phyloP scores from a whole-genome alignment of 2,797 vertebrate species.

The Yasuhikotakia modesta region DNA sequence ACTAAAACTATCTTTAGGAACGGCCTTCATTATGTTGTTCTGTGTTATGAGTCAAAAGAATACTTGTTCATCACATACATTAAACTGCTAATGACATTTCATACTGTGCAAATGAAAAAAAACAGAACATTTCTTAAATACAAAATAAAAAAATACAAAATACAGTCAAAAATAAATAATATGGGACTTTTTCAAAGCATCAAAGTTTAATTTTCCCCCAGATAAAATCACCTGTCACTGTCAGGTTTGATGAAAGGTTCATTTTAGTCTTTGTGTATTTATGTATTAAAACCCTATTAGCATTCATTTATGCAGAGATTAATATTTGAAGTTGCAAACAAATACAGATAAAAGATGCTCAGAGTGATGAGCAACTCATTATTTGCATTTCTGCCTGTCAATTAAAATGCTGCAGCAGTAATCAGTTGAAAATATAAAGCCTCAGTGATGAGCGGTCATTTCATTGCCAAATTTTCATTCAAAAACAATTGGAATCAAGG shows the following conservation, averaged over 20 bases:
- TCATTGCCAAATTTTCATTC: slow-evolving; percentile 19
- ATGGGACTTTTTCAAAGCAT: no score
- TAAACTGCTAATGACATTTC: no score
- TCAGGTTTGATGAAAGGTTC: not conserved
- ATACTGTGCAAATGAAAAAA: no score
- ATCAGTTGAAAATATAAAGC: slow-evolving; percentile 65
- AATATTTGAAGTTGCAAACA: slow-evolving; percentile 15
- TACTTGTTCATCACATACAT: not conserved
- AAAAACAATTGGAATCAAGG: not conserved
- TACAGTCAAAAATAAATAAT: no score
- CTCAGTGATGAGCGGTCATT: slow-evolving; percentile 55
- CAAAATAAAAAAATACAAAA: no score
- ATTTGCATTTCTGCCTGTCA: slow-evolving; percentile 37
- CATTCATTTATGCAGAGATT: slow-evolving; percentile 28
- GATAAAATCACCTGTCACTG: no score
- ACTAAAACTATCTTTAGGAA: slow-evolving; percentile 3
- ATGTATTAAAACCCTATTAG: no score
- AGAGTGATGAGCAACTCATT: slow-evolving; percentile 33
- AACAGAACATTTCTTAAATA: no score
- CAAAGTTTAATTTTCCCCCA: no score
- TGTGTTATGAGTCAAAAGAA: not conserved
- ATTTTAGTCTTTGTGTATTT: not conserved
- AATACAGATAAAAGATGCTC: slow-evolving; percentile 22
- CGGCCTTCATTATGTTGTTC: not conserved
- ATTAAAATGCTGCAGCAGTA: slow-evolving; percentile 43